phyloP scores from a whole-genome alignment of 2,888 invertebrate genomes.

The Drosophila barbarae region DNA sequence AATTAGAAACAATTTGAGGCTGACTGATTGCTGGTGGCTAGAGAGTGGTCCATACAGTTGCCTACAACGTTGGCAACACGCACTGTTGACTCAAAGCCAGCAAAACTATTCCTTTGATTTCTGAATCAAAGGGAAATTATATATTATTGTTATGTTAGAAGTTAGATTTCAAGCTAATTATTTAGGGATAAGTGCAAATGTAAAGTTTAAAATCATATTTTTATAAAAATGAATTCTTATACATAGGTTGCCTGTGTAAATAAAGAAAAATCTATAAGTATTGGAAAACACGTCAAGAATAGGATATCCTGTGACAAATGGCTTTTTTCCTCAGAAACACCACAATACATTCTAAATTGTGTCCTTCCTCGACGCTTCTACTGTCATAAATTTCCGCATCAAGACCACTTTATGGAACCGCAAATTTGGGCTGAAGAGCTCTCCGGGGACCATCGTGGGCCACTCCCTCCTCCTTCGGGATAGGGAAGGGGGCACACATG shows the following conservation, averaged over 20 bases:
- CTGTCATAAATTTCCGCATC: constrained; percentile 28
- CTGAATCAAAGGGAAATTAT: neutral
- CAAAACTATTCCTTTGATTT: neutral
- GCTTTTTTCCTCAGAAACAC: neutral
- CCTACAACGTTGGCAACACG: constrained; percentile 26
- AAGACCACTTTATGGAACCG: constrained; percentile 30
- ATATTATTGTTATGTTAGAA: neutral
- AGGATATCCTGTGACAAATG: constrained; percentile 20
- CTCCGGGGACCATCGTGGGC: constrained; percentile 23
- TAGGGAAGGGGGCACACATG: constrained; percentile 16
- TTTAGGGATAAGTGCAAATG: no score
- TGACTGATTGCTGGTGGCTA: constrained; percentile 61
- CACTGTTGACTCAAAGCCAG: constrained; percentile 49
- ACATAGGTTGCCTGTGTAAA: neutral
- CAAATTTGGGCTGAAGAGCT: constrained; percentile 36
- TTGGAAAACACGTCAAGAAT: neutral
- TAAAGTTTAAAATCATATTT: no score
- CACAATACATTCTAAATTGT: constrained; percentile 26
- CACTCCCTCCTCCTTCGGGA: neutral
- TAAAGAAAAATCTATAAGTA: neutral
- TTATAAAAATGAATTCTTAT: no score
- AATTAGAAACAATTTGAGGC: constrained; percentile 72
- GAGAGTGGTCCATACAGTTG: constrained; percentile 7
- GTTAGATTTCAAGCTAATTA: neutral
- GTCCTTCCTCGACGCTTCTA: constrained; percentile 23